phyloP scores from a whole-genome alignment of 2,113 vertebrate genomes.

The Dicentrarchus labrax region DNA sequence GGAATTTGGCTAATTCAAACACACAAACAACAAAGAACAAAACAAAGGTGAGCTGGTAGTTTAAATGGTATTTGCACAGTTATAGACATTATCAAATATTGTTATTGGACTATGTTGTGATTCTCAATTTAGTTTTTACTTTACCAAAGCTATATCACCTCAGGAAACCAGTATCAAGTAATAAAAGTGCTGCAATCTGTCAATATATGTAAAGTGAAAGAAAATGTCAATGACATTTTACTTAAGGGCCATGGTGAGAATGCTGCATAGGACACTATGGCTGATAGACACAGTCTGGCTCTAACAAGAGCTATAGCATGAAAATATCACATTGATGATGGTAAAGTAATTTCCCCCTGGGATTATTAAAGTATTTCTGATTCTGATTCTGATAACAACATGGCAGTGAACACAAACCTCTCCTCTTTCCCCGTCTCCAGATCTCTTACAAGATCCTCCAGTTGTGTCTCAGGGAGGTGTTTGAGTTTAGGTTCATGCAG shows the following conservation, averaged over 20 bases:
- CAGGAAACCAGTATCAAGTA: neutral
- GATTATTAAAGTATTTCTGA: too few relatives aligned
- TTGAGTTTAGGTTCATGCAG: conserved; percentile 96
- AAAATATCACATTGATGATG: neutral
- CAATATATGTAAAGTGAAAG: neutral
- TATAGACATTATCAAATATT: neutral
- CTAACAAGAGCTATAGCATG: neutral
- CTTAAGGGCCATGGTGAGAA: neutral
- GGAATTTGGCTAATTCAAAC: neutral
- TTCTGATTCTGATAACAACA: too few relatives aligned
- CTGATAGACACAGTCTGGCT: neutral
- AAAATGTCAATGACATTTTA: neutral
- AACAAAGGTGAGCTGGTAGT: too few relatives aligned
- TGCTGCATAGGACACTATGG: neutral
- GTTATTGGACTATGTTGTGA: neutral
- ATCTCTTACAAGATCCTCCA: conserved; percentile 90
- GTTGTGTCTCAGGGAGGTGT: conserved; percentile 90
- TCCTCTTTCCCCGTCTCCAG: conserved; percentile 69
- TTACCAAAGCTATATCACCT: neutral
- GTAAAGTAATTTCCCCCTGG: too few relatives aligned
- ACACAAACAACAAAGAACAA: too few relatives aligned
- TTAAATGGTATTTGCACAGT: neutral
- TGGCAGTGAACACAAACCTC: neutral
- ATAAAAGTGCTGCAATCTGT: neutral
- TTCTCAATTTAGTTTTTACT: neutral